phyloP scores from a whole-genome alignment of 2,888 invertebrate species.

The Andrena dorsata region DNA sequence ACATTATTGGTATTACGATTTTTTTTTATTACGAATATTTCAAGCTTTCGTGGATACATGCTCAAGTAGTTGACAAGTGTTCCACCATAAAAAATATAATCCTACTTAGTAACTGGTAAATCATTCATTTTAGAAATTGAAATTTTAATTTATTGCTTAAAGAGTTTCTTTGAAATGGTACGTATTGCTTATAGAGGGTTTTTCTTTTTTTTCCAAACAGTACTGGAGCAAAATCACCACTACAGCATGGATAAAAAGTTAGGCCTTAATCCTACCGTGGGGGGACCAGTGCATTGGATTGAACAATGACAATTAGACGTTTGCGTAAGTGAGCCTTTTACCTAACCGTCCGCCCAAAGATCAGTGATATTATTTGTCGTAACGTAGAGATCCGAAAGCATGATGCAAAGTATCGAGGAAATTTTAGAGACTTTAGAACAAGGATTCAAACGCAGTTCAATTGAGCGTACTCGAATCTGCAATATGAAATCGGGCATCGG shows the following conservation, averaged over 20 bases:
- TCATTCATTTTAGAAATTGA: too few species aligned
- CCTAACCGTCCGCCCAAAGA: not conserved
- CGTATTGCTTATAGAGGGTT: not conserved
- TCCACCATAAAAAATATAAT: too few species aligned
- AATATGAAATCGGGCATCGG: slow-evolving; percentile 17
- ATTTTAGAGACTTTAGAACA: not conserved
- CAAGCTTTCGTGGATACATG: too few species aligned
- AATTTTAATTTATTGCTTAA: not conserved
- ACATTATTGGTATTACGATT: too few species aligned
- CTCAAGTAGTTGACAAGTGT: too few species aligned
- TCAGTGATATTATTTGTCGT: slow-evolving; percentile 22
- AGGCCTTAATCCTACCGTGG: slow-evolving; percentile 39
- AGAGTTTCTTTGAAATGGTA: not conserved
- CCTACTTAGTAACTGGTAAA: too few species aligned
- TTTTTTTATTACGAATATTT: too few species aligned
- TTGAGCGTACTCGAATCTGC: not conserved
- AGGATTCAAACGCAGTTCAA: not conserved
- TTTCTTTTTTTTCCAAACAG: slow-evolving; percentile 33
- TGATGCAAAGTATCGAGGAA: not conserved
- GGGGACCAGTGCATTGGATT: slow-evolving; percentile 32
- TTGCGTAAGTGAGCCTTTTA: not conserved
- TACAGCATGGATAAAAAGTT: slow-evolving; percentile 25
- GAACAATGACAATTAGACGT: slow-evolving; percentile 36
- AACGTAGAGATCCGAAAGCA: slow-evolving; percentile 58
- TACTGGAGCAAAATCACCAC: not conserved